Conservation (phyloP, 2,113 vertebrate genomes). For the Cyanoderma ruficeps region DNA sequence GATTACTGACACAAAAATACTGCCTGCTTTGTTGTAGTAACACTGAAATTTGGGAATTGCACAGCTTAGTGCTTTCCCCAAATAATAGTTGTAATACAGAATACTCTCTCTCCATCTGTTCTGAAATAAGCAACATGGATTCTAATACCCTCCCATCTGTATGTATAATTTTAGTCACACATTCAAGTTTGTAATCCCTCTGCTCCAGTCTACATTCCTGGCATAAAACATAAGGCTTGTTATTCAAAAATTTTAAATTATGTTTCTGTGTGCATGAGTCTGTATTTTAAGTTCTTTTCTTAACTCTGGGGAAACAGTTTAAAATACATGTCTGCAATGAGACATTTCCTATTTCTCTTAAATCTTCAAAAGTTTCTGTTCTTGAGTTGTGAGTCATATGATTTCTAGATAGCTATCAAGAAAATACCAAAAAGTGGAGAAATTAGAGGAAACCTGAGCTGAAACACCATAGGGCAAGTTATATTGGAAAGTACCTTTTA, state of each 20-base stretch:
- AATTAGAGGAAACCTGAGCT: background rate
- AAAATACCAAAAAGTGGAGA: background rate
- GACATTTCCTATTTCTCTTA: background rate
- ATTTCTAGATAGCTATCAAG: background rate
- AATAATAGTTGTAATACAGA: conserved; percentile 1
- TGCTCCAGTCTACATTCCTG: background rate
- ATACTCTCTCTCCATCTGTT: conserved; percentile 38
- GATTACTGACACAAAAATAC: background rate
- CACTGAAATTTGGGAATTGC: background rate
- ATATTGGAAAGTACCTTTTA: background rate
- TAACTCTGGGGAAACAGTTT: background rate
- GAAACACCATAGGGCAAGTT: background rate
- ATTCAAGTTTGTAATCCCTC: conserved; percentile 1
- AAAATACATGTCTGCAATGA: background rate
- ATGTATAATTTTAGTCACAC: background rate
- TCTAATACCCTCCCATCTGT: conserved; percentile 10
- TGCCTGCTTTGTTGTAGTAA: background rate
- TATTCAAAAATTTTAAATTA: background rate
- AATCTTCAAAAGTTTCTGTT: background rate
- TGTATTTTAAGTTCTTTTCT: background rate
- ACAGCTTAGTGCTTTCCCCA: background rate
- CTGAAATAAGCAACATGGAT: background rate
- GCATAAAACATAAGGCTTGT: background rate
- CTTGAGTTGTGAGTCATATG: background rate
- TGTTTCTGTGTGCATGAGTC: background rate